Evolutionary conservation across 2,888 invertebrate genomes (phyloP), one percentile per base, ranked within the genome.

Genomic region (Idaea aversata): DNA sequence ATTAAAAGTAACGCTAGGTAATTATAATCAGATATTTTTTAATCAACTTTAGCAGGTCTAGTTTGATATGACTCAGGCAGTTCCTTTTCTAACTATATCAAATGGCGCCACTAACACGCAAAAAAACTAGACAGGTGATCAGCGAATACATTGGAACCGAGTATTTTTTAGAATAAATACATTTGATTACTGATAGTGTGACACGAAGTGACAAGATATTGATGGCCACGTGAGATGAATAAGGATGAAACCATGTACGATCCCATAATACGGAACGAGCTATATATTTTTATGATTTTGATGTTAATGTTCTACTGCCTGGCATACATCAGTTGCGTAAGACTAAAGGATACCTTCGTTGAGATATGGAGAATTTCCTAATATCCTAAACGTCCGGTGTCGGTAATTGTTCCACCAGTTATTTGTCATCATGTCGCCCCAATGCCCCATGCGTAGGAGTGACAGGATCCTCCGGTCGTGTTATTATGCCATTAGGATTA

Each of bases 111-210:
- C 67, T 65, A 67, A 71, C 69, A 74, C 69, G 75, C 75, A 81
- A 83, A 86, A 83, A 85, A 81, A 75, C 70, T 75, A 73, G 78
- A 70, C 78, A 75, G 77, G 72, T 78, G 79, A 83, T 82, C 82
- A 83, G 80, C 77, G 80, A 10, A 47, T 73, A 74, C 70, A 75
- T 71, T 75, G 69, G 66, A 72, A 71, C 70, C 67, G 72, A 75
- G 78, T 78, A 80, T 83, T 82, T 83, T 82, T 80, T 79, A 77
- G 79, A 78, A 81, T 81, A 79, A 80, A 77, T 71, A 70, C 78
- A 76, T 75, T 75, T 75, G 77, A 81, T 80, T 80, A 81, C 76
- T 57, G 62, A 68, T 34, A 57, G 64, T 65, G 64, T 67, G 67
- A 67, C 63, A 69, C 66, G 59, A 67, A 69, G 72, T 66, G 70